phyloP scores from a whole-genome alignment of 2,113 vertebrate species.

The Alces alces region DNA sequence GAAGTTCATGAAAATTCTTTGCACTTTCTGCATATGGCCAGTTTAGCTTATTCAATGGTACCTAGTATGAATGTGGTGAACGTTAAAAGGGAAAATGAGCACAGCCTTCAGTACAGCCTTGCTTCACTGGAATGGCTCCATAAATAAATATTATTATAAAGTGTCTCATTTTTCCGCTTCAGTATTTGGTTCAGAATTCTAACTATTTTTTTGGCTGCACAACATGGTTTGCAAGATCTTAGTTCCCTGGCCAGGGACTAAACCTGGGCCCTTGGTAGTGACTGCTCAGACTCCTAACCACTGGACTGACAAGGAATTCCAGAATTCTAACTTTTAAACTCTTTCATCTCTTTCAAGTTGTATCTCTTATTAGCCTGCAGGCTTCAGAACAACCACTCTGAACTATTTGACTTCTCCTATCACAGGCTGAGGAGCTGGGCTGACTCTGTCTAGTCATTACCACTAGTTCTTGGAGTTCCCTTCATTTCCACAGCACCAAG shows the following conservation, averaged over 20 bases:
- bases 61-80: background rate
- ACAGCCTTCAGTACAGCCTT: background rate
- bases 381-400: background rate
- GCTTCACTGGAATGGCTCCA: background rate
- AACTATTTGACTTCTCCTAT: background rate
- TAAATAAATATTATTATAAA: background rate
- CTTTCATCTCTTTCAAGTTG: background rate
- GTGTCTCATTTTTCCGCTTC: background rate
- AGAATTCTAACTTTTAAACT: background rate
- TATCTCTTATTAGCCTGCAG: background rate
- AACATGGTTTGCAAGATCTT: background rate
- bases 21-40: background rate
- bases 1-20: conserved; percentile 19
- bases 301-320: background rate
- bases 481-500: background rate
- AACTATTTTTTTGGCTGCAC: background rate
- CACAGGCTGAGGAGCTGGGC: background rate
- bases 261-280: background rate
- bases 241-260: background rate
- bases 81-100: background rate
- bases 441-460: background rate
- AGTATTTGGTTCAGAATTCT: background rate
- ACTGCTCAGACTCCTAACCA: background rate
- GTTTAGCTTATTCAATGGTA: background rate
- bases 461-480: background rate